Base-by-base conservation (phyloP, 2,888 invertebrate genomes). In the Cheilosia impressa region DNA sequence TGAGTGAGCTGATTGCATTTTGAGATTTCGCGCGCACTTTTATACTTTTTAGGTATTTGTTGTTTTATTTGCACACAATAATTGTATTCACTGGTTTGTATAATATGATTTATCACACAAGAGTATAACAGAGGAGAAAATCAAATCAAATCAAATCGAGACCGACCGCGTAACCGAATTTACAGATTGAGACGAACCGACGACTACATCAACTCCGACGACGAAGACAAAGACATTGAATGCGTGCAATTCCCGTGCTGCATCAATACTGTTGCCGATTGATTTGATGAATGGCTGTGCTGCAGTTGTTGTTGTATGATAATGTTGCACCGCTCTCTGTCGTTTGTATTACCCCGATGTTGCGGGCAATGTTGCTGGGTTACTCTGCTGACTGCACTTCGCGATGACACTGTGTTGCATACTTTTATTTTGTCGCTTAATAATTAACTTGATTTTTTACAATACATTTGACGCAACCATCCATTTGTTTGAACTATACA, bases 131-230 rank as follows among this genome's bases (percentile, higher is more conserved):
- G 63, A 58, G 19, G n/a, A 41, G 58, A 27, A 38, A 57, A 62
- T 31, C 68, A 73, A 71, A 69, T 81, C 58, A 77, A 77, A 82
- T 77, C 77, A 84, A 84, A 71, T 68, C 52, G 50, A 55, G 73
- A 76, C 85, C 80, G 76, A 85, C 76, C 85, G 76, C 85, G 85
- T 81, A 77, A 81, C 81, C 85, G 84, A 84, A 84, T 84, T 84
- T 84, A 83, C 79, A 73, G 53, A 83, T 84, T 85, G 80, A 68
- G 65, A 62, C 85, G 84, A 68, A 69, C 75, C 76, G 68, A 83
- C 72, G 52, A 52, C 60, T 82, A 87, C 90, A 88, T 90, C 90
- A 89, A 90, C 31, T 31, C 9, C 88, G 89, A 90, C 89, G 89
- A 90, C 89, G 68, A 81, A 81, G 76, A 81, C 77, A 76, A 81